These are phyloP conservation scores for Anoplolepis gracilipes DNA, from an alignment of 1,140 invertebrate species.

Conservation along the genomic window DNA sequence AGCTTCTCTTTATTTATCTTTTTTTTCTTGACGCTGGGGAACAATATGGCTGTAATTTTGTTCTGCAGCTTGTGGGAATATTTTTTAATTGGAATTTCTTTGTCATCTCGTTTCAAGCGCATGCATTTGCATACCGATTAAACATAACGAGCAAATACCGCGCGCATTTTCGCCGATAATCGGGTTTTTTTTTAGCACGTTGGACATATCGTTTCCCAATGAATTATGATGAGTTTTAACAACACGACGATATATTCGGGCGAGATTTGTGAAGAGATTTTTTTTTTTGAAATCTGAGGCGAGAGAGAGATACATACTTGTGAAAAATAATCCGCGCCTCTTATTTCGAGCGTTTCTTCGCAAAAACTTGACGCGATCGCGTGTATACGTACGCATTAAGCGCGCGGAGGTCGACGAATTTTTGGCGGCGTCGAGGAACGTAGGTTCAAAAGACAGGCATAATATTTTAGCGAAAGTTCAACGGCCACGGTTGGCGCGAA, in stretches of 20 bases:
- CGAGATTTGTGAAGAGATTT: not conserved
- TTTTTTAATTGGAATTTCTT: slow-evolving; percentile 28
- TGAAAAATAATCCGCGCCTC: not conserved
- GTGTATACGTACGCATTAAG: not conserved
- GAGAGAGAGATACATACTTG: not conserved
- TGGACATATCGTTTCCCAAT: not conserved
- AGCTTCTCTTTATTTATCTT: not conserved
- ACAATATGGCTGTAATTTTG: not conserved
- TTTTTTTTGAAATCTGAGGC: not conserved
- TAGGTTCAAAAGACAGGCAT: slow-evolving; percentile 22
- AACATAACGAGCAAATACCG: slow-evolving; percentile 46
- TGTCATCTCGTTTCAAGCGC: not conserved
- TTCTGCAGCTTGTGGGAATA: not conserved
- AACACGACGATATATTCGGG: too few species aligned
- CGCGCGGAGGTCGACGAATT: slow-evolving; percentile 13
- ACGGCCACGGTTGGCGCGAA: slow-evolving; percentile 46
- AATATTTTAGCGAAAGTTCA: slow-evolving; percentile 49
- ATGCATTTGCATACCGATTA: slow-evolving; percentile 20
- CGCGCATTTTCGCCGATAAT: slow-evolving; percentile 28
- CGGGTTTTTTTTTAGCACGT: not conserved
- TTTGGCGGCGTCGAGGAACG: not conserved
- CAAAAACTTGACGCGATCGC: not conserved
- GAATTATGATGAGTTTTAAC: slow-evolving; percentile 17
- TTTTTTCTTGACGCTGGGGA: not conserved
- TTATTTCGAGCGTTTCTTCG: not conserved